Percentiles rank a stretch among this genome's conserved stretches.
phyloP scores from a whole-genome alignment of 2,888 invertebrate species.

The Amphipyra berbera region DNA sequence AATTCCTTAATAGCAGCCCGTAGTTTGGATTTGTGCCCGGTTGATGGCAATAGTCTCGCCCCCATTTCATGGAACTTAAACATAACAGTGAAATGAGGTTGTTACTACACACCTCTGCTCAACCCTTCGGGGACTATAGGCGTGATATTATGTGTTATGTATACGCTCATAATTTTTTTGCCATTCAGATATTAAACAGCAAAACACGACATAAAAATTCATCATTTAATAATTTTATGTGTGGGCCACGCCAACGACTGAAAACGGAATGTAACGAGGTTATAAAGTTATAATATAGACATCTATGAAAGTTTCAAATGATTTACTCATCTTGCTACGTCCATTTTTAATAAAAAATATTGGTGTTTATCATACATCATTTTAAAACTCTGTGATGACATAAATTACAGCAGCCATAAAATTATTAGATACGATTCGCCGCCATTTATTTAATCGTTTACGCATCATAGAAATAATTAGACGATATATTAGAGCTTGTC shows the following conservation, averaged over 20 bases:
- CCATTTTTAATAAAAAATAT: conserved; percentile 4
- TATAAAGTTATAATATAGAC: background rate
- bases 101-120: no score
- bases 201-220: no score
- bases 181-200: no score
- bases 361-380: conserved; percentile 4
- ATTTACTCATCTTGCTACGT: conserved; percentile 1
- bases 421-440: conserved; percentile 3
- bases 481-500: no score
- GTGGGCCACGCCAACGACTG: background rate
- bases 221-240: background rate
- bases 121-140: no score
- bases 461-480: conserved; percentile 2
- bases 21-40: no score
- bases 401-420: conserved; percentile 6
- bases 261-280: background rate
- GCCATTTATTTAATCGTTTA: background rate
- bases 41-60: no score
- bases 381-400: conserved; percentile 7
- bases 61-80: no score
- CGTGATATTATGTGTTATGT: no score
- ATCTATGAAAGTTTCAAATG: background rate
- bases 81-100: no score
- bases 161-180: no score
- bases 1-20: no score